Evolutionary conservation across 2,888 invertebrate species (phyloP).

Genomic region (Chymomyza procnemis): DNA sequence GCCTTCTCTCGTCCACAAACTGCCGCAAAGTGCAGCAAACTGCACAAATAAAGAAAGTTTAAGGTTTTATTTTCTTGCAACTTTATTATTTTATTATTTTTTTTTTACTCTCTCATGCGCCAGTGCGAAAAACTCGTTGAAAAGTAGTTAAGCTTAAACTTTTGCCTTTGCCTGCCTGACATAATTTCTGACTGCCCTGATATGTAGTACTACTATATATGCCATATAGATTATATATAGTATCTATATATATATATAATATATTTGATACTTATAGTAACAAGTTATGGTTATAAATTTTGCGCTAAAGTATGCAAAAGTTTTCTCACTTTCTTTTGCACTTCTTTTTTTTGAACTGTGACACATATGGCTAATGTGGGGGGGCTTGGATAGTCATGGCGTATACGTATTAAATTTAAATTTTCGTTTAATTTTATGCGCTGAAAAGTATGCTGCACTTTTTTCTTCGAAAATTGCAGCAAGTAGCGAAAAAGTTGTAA

Average conservation of each 20-base stretch:
- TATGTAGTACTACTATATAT: slow-evolving; percentile 28
- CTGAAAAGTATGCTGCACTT: neutral
- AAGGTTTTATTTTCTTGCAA: neutral
- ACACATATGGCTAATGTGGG: slow-evolving; percentile 6
- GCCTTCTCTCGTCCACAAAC: slow-evolving; percentile 24
- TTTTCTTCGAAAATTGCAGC: neutral
- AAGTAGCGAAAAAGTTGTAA: too few species aligned
- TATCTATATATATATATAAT: neutral
- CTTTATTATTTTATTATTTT: slow-evolving; percentile 14
- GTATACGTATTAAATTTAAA: slow-evolving; percentile 35
- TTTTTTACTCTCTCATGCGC: slow-evolving; percentile 20
- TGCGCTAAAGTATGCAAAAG: slow-evolving; percentile 46
- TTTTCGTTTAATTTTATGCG: slow-evolving; percentile 18
- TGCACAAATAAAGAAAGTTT: slow-evolving; percentile 63
- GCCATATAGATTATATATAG: neutral
- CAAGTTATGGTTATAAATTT: slow-evolving; percentile 58
- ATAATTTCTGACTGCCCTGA: slow-evolving; percentile 56
- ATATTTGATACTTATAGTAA: neutral
- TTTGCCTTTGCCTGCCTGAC: slow-evolving; percentile 60
- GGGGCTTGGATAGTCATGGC: slow-evolving; percentile 34
- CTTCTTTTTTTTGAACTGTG: neutral
- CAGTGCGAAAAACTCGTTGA: slow-evolving; percentile 53
- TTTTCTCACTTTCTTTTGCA: slow-evolving; percentile 16
- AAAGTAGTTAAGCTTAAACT: slow-evolving; percentile 68
- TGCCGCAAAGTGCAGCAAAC: slow-evolving; percentile 51